Percentiles rank a stretch among this genome's conserved stretches.
Evolutionary conservation across 2,113 vertebrate species (phyloP).

Genomic region (Brachyhypopomus occidentalis): DNA sequence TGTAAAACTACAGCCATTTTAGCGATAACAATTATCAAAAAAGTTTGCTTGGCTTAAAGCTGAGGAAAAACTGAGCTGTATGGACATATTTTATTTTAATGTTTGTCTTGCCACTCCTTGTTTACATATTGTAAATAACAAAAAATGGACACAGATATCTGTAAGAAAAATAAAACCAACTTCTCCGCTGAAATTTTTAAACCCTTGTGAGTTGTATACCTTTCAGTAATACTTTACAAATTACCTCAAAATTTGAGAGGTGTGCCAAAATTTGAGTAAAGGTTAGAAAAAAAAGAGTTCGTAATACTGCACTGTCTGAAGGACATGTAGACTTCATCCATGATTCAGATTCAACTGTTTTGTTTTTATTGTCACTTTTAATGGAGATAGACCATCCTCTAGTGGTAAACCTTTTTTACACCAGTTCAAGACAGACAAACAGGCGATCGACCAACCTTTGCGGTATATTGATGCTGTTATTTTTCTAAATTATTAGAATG

Average conservation of each 20-base stretch:
- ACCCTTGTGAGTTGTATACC: not conserved
- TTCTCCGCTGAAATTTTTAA: not conserved
- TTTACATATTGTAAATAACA: slow-evolving; percentile 80
- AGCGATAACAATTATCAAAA: slow-evolving; percentile 59
- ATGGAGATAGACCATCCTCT: slow-evolving; percentile 2
- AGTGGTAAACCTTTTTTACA: not conserved
- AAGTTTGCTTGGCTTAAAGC: slow-evolving; percentile 52
- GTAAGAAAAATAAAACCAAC: slow-evolving; percentile 46
- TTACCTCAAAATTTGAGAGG: not conserved
- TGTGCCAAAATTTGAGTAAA: too few relatives aligned
- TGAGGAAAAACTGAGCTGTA: slow-evolving; percentile 64
- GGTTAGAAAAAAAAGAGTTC: not conserved
- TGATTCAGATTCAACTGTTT: not conserved
- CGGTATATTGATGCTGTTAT: too few relatives aligned
- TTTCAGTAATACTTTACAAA: too few relatives aligned
- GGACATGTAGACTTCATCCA: not conserved
- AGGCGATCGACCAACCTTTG: too few relatives aligned
- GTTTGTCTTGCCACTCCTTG: slow-evolving; percentile 67
- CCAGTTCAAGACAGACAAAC: too few relatives aligned
- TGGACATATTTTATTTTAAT: slow-evolving; percentile 70
- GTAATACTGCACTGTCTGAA: not conserved
- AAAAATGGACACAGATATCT: slow-evolving; percentile 54
- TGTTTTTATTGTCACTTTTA: not conserved
- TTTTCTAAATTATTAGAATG: too few relatives aligned
- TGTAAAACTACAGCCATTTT: slow-evolving; percentile 29